A percentile compares a stretch with the other conserved stretches of the same genome.
These are phyloP conservation scores for Papilio glaucus DNA, from an alignment of 1,140 invertebrate genomes.

Conservation along the genomic window DNA sequence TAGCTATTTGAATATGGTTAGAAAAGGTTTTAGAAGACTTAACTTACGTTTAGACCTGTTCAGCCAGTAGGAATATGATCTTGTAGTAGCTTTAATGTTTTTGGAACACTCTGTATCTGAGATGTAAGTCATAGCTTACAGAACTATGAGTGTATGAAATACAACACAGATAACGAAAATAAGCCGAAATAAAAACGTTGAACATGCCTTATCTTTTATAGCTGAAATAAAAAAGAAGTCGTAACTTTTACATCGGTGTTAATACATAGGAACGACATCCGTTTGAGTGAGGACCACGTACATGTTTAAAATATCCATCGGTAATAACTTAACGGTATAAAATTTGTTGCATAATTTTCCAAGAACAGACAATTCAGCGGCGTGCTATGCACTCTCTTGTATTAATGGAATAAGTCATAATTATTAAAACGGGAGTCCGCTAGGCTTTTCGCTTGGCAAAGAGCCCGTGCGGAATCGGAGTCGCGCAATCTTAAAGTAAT, in stretches of 20 bases:
- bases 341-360: conserved; percentile 11
- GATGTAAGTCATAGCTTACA: neutral
- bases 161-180: neutral
- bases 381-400: conserved; percentile 43
- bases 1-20: too few species aligned
- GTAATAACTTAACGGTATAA: neutral
- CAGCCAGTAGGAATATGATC: too few species aligned
- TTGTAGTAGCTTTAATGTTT: neutral
- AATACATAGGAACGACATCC: neutral
- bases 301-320: neutral
- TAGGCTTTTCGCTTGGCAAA: conserved; percentile 60
- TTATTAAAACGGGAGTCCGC: conserved; percentile 64
- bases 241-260: conserved; percentile 11
- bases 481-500: conserved; percentile 71
- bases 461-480: conserved; percentile 60
- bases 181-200: conserved; percentile 23
- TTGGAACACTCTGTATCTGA: neutral
- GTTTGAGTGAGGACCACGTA: neutral
- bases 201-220: conserved; percentile 18
- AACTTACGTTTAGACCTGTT: too few species aligned
- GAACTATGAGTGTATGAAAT: neutral
- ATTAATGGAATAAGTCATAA: conserved; percentile 62
- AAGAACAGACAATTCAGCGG: conserved; percentile 40
- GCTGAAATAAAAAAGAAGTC: conserved; percentile 22
- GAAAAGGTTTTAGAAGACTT: too few species aligned